phyloP scores from a whole-genome alignment of 2,797 vertebrate genomes.

The Phoxinus dragarum region DNA sequence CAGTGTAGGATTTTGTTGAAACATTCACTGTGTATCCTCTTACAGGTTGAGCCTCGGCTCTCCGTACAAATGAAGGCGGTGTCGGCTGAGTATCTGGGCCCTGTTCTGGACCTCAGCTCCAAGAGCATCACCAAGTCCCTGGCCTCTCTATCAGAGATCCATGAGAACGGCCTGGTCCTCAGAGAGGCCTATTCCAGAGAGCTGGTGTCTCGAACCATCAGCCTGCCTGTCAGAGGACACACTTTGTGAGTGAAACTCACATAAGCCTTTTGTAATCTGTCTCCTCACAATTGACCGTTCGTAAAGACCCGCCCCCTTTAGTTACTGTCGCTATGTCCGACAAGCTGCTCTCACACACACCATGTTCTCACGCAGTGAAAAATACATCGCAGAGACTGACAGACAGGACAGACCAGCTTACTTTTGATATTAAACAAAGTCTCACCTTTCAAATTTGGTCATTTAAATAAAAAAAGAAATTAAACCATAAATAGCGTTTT shows the following conservation, averaged over 20 bases:
- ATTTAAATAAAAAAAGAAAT: too few relatives aligned
- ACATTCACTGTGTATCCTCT: not conserved
- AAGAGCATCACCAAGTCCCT: slow-evolving; percentile 95
- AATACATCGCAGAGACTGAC: too few relatives aligned
- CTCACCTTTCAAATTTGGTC: too few relatives aligned
- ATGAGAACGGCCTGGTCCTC: slow-evolving; percentile 85
- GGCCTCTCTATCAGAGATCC: slow-evolving; percentile 95
- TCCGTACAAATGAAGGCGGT: slow-evolving; percentile 95
- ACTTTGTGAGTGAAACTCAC: slow-evolving; percentile 87
- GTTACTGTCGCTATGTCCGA: too few relatives aligned
- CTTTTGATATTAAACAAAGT: too few relatives aligned
- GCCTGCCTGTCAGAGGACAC: slow-evolving; percentile 91
- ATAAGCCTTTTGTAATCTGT: not conserved
- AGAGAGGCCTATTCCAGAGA: slow-evolving; percentile 85
- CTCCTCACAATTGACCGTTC: not conserved
- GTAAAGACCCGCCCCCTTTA: too few relatives aligned
- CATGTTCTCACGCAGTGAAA: too few relatives aligned
- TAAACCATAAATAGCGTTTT: too few relatives aligned
- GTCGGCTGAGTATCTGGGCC: slow-evolving; percentile 92
- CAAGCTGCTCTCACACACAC: too few relatives aligned
- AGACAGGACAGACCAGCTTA: too few relatives aligned
- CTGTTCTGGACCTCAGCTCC: slow-evolving; percentile 84
- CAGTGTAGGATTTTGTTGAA: slow-evolving; percentile 58
- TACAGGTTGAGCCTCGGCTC: slow-evolving; percentile 90
- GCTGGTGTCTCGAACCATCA: slow-evolving; percentile 88